Evolutionary conservation across 1,140 invertebrate genomes (phyloP).

Genomic region (Hirudo medicinalis): DNA sequence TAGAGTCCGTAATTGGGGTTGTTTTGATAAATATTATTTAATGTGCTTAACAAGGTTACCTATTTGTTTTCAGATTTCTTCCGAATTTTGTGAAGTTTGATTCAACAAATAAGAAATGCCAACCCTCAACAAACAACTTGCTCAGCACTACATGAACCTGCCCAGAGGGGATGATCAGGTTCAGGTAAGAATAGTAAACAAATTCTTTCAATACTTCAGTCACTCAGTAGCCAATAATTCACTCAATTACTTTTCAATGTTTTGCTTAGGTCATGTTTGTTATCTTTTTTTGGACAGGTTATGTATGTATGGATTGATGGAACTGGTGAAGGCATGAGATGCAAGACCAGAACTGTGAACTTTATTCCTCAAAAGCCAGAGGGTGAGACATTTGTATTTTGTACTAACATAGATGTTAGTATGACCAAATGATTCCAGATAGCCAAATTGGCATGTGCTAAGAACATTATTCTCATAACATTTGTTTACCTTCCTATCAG

Average conservation of each 20-base stretch:
- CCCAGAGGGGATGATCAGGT: slow-evolving; percentile 58
- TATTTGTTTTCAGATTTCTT: no score
- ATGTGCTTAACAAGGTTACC: no score
- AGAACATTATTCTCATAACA: no score
- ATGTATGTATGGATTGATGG: slow-evolving; percentile 95
- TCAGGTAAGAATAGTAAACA: slow-evolving; percentile 44
- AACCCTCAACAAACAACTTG: slow-evolving; percentile 52
- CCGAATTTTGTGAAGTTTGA: no score
- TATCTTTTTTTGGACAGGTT: background rate
- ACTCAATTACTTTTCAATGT: no score
- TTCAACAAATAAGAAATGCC: background rate
- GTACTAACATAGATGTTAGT: no score
- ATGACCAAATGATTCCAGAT: no score
- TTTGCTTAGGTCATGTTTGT: no score
- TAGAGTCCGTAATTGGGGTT: no score
- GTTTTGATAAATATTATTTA: no score
- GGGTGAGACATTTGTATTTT: slow-evolving; percentile 37
- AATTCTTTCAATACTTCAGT: background rate
- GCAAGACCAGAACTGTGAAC: slow-evolving; percentile 73
- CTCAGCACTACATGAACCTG: slow-evolving; percentile 59
- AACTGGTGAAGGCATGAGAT: slow-evolving; percentile 68
- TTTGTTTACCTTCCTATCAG: slow-evolving; percentile 36
- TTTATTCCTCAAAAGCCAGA: slow-evolving; percentile 58
- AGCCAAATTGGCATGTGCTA: no score
- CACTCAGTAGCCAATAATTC: background rate